These are phyloP conservation scores for Drosophila lacicola DNA, from an alignment of 2,888 invertebrate genomes.

Conservation along the genomic window DNA sequence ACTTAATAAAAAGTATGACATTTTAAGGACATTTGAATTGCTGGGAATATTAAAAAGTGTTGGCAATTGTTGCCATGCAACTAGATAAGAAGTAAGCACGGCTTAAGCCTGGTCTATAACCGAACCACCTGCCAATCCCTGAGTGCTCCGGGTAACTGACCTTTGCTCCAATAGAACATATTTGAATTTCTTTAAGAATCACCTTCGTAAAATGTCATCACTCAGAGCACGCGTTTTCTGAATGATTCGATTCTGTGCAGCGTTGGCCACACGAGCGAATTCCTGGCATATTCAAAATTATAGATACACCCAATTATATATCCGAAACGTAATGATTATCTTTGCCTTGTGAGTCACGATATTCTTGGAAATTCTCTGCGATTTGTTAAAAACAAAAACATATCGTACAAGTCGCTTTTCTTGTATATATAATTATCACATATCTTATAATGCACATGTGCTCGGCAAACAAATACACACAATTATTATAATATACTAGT, in stretches of 20 bases:
- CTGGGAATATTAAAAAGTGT: too few relatives aligned
- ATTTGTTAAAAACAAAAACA: constrained; percentile 33
- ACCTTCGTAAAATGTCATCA: constrained; percentile 17
- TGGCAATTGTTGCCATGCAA: too few relatives aligned
- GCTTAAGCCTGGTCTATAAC: neutral
- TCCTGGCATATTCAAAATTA: constrained; percentile 45
- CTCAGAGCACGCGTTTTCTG: constrained; percentile 48
- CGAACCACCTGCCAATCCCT: neutral
- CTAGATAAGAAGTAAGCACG: neutral
- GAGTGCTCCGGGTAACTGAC: constrained; percentile 35
- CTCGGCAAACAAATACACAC: constrained; percentile 1
- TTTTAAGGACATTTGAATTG: too few relatives aligned
- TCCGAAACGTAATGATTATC: constrained; percentile 32
- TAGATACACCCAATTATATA: constrained; percentile 18
- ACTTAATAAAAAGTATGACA: neutral
- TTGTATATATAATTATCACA: constrained; percentile 45
- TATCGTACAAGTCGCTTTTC: constrained; percentile 34
- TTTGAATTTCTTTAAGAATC: constrained; percentile 12
- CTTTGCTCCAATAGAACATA: constrained; percentile 15
- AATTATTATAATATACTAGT: constrained; percentile 27
- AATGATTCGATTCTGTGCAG: constrained; percentile 51
- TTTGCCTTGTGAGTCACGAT: constrained; percentile 44
- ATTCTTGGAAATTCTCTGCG: constrained; percentile 62
- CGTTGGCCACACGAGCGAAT: constrained; percentile 51
- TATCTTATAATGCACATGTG: constrained; percentile 37